Conservation (phyloP, 2,113 vertebrate species). For the Canis aureus region DNA sequence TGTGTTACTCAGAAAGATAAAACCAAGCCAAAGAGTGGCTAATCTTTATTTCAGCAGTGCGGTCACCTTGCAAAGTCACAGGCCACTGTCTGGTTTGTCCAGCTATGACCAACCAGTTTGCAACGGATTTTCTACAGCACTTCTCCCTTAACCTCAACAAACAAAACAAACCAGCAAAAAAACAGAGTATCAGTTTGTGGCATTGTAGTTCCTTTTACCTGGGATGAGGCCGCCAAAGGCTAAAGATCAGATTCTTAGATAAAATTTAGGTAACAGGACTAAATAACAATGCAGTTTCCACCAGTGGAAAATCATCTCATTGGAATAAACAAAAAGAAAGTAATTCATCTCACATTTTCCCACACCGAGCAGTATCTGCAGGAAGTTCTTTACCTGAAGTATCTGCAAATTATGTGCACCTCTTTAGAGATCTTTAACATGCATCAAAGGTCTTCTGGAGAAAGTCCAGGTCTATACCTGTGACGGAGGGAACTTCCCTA, state of each 20-base stretch:
- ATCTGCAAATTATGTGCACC: neutral
- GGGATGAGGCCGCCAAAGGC: neutral
- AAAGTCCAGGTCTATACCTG: neutral
- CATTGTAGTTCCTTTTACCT: neutral
- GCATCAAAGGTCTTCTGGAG: neutral
- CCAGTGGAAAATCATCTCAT: neutral
- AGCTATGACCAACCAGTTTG: neutral
- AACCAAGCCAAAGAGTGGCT: neutral
- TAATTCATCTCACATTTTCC: neutral
- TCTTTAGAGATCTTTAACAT: conserved; percentile 9
- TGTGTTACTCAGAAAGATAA: neutral
- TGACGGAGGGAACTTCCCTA: neutral
- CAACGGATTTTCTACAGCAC: neutral
- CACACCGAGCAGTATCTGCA: neutral
- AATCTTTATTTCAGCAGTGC: neutral
- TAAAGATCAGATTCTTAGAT: neutral
- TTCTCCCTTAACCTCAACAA: neutral
- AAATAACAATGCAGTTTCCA: neutral
- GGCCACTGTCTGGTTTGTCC: neutral
- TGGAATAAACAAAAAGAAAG: neutral
- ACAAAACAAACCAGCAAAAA: neutral
- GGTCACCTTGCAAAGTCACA: neutral
- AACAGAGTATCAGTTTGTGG: neutral
- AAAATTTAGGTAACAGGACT: neutral
- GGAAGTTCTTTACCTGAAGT: neutral